Evolutionary conservation across 2,113 vertebrate genomes (phyloP).

Genomic region (Phoxinus phoxinus): DNA sequence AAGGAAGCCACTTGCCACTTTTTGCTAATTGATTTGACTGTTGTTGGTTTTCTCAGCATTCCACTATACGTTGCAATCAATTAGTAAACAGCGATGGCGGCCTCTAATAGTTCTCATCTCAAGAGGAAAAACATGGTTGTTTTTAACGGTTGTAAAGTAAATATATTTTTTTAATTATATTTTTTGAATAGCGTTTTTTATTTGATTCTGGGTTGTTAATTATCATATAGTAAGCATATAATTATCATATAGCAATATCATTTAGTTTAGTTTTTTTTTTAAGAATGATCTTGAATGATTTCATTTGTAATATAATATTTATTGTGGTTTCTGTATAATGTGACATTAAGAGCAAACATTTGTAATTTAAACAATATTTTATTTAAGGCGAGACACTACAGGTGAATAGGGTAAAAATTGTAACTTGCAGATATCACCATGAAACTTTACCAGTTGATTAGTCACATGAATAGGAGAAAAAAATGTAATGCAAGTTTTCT

Average conservation of each 20-base stretch:
- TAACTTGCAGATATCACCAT: too few species aligned
- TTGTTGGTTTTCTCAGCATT: not conserved
- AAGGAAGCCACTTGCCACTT: slow-evolving; percentile 38
- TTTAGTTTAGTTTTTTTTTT: too few species aligned
- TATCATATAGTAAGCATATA: too few species aligned
- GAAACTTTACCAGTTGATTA: too few species aligned
- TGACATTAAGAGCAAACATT: too few species aligned
- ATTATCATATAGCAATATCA: too few species aligned
- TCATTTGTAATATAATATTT: not conserved
- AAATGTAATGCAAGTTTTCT: too few species aligned
- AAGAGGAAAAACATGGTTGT: not conserved
- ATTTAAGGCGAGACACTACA: too few species aligned
- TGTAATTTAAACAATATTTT: not conserved
- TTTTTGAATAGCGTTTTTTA: not conserved
- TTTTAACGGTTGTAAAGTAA: not conserved
- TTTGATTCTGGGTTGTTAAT: not conserved
- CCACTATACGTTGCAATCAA: not conserved
- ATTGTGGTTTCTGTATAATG: not conserved
- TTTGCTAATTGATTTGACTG: slow-evolving; percentile 50
- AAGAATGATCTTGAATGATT: too few species aligned
- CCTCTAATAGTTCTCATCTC: slow-evolving; percentile 7
- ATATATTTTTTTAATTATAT: too few species aligned
- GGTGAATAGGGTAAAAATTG: too few species aligned
- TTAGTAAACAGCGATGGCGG: slow-evolving; percentile 3
- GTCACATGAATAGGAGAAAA: too few species aligned